phyloP scores from a whole-genome alignment of 64 coral and sea anemone species.

The Hydrozoanthus tunicans region DNA sequence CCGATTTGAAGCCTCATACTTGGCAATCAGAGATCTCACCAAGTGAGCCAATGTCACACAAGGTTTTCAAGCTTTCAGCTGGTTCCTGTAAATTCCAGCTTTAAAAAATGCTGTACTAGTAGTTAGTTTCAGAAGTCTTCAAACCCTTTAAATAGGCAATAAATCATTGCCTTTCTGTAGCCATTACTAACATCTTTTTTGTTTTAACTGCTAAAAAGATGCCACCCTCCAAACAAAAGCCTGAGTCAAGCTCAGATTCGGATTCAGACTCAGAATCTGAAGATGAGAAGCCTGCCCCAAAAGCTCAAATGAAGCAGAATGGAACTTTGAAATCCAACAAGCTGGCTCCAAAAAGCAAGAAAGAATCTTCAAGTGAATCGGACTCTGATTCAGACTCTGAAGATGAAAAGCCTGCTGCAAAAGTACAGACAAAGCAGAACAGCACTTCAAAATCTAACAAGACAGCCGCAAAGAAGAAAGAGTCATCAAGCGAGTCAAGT shows the following conservation, averaged over 20 bases:
- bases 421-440: not conserved
- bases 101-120: too few species aligned
- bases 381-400: not conserved
- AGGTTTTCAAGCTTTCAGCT: too few species aligned
- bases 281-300: constrained; percentile 38
- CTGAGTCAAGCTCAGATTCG: constrained; percentile 6
- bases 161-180: too few species aligned
- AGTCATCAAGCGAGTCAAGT: not conserved
- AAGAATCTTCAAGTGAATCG: constrained; percentile 16
- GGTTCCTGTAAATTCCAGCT: too few species aligned
- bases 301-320: not conserved
- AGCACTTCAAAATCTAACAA: constrained; percentile 2
- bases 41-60: too few species aligned
- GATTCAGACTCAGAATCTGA: not conserved
- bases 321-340: not conserved
- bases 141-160: too few species aligned
- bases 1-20: too few species aligned
- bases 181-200: too few species aligned
- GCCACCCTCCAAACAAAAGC: not conserved
- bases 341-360: not conserved
- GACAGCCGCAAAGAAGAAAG: not conserved
- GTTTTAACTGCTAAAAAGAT: constrained; percentile 15
- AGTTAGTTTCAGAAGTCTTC: too few species aligned
- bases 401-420: constrained; percentile 11
- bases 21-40: too few species aligned